A percentile compares a stretch with the other conserved stretches of the same genome.
Conservation (phyloP, 2,113 vertebrate species). For the Oophaga pumilio region DNA sequence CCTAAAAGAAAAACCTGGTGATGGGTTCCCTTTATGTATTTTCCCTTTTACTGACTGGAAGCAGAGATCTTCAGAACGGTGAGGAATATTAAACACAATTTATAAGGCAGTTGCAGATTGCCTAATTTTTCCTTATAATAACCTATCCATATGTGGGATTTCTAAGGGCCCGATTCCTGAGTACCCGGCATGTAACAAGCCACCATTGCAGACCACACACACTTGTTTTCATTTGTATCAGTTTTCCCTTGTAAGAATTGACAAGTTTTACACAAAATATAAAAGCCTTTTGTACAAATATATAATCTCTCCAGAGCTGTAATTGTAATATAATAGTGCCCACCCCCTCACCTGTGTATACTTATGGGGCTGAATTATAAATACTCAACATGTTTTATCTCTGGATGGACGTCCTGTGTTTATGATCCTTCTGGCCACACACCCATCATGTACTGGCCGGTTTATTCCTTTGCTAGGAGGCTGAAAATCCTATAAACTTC, state of each 20-base stretch:
- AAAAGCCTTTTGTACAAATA: neutral
- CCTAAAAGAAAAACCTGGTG: no score
- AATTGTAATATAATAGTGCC: neutral
- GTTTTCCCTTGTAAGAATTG: neutral
- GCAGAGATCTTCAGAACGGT: no score
- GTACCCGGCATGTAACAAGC: no score
- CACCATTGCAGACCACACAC: neutral
- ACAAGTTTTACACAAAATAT: neutral
- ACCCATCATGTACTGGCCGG: neutral
- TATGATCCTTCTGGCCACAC: neutral
- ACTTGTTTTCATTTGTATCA: no score
- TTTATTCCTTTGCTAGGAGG: neutral
- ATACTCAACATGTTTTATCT: neutral
- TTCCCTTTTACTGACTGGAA: no score
- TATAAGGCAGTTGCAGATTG: no score
- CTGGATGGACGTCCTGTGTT: neutral
- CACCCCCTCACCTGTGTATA: neutral
- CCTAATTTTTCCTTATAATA: no score
- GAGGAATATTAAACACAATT: no score
- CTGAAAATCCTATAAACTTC: neutral
- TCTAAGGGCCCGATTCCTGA: no score
- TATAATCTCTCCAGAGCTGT: neutral
- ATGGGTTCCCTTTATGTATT: no score
- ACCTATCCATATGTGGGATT: no score
- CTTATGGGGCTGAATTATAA: neutral